Evolutionary conservation across 2,113 vertebrate genomes (phyloP).

Genomic region (Glareola pratincola): DNA sequence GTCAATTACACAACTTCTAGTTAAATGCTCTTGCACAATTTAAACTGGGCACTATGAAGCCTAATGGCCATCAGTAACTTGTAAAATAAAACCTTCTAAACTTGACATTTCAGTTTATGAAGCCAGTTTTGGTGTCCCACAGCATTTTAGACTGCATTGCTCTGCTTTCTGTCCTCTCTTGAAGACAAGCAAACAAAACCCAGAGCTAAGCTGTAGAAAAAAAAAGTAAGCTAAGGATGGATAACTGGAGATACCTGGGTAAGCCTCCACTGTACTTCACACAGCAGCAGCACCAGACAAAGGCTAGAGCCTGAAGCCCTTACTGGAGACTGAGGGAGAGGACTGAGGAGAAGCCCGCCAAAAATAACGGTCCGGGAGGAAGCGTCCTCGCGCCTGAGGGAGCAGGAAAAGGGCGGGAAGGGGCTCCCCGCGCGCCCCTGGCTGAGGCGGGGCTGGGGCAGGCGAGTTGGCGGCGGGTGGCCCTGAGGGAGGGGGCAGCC

Average conservation of each 20-base stretch:
- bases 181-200: background rate
- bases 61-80: background rate
- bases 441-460: background rate
- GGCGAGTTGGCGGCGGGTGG: background rate
- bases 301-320: accelerated
- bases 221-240: background rate
- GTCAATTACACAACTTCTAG: background rate
- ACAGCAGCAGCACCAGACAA: background rate
- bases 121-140: background rate
- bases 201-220: too few relatives aligned
- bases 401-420: background rate
- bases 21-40: background rate
- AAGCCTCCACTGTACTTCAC: accelerated
- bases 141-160: background rate
- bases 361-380: accelerated
- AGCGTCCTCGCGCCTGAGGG: background rate
- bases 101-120: background rate
- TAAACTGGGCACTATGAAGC: background rate
- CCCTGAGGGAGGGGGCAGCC: background rate
- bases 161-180: background rate
- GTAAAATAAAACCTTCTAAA: background rate
- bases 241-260: background rate
- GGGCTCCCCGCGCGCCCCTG: accelerated
- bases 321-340: accelerated
- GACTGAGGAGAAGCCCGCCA: background rate